These are phyloP conservation scores for Andricus quercusramuli DNA, from an alignment of 2,888 invertebrate genomes.

Conservation along the genomic window DNA sequence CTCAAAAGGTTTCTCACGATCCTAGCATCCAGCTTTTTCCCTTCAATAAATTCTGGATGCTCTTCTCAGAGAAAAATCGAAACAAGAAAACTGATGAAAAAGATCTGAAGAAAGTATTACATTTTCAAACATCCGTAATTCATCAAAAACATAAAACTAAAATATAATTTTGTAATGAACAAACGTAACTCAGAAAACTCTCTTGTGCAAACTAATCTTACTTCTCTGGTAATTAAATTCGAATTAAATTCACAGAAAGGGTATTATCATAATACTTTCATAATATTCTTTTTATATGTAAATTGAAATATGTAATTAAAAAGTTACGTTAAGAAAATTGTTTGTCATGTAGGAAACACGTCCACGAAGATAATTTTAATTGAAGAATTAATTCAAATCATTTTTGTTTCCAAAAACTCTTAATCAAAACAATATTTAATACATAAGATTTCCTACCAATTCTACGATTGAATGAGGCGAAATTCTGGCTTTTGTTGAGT, in stretches of 20 bases:
- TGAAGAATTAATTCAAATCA: background rate
- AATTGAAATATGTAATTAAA: background rate
- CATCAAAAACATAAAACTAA: background rate
- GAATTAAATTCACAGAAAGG: background rate
- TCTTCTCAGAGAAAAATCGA: background rate
- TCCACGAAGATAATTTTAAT: background rate
- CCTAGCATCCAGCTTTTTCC: constrained; percentile 1
- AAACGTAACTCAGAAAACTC: background rate
- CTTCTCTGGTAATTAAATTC: too few relatives aligned
- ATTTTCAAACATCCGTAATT: too few relatives aligned
- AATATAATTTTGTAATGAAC: background rate
- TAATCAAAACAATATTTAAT: background rate
- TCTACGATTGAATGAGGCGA: constrained; percentile 4
- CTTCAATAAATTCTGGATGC: constrained; percentile 20
- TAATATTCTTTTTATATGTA: too few relatives aligned
- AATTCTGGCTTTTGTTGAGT: constrained; percentile 26
- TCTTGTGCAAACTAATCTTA: background rate
- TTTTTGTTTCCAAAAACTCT: background rate
- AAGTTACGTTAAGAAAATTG: background rate
- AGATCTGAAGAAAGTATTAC: too few relatives aligned
- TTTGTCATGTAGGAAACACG: background rate
- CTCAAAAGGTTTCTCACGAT: constrained; percentile 30
- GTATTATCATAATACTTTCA: background rate
- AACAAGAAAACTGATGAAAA: background rate
- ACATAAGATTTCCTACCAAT: background rate